These are phyloP conservation scores for Anguilla megastoma DNA, from an alignment of 2,797 vertebrate genomes.

Conservation along the genomic window DNA sequence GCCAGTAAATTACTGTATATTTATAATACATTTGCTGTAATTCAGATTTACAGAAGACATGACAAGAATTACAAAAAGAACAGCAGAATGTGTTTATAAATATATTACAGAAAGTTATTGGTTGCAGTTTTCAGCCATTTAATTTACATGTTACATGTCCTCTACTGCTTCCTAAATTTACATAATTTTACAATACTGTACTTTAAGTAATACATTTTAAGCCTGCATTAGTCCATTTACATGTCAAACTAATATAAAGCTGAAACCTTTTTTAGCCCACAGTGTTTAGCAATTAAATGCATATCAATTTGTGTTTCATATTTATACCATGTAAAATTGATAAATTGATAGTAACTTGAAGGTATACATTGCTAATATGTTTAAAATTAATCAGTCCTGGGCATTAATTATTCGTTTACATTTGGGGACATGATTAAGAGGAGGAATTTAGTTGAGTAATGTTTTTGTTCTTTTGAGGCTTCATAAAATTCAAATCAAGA, in stretches of 20 bases:
- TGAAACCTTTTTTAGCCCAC: neutral
- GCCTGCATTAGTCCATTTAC: neutral
- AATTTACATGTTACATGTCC: neutral
- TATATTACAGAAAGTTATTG: neutral
- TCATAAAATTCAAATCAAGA: neutral
- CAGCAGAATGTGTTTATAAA: neutral
- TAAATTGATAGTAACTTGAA: neutral
- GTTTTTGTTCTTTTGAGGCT: neutral
- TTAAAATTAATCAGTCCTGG: neutral
- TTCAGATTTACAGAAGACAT: neutral
- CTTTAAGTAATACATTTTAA: neutral
- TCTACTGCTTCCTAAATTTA: neutral
- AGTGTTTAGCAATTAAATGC: neutral
- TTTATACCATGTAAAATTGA: neutral
- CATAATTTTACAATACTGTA: neutral
- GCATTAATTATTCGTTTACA: neutral
- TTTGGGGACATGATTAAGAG: neutral
- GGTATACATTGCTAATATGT: neutral
- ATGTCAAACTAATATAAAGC: neutral
- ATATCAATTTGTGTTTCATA: neutral
- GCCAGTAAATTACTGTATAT: neutral
- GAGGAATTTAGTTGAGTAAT: neutral
- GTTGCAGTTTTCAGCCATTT: neutral
- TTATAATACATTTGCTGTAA: neutral
- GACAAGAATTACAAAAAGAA: no score